Percentiles rank a stretch among this genome's conserved stretches.
phyloP scores from a whole-genome alignment of 2,888 invertebrate species.

The Balanococcus diminutus region DNA sequence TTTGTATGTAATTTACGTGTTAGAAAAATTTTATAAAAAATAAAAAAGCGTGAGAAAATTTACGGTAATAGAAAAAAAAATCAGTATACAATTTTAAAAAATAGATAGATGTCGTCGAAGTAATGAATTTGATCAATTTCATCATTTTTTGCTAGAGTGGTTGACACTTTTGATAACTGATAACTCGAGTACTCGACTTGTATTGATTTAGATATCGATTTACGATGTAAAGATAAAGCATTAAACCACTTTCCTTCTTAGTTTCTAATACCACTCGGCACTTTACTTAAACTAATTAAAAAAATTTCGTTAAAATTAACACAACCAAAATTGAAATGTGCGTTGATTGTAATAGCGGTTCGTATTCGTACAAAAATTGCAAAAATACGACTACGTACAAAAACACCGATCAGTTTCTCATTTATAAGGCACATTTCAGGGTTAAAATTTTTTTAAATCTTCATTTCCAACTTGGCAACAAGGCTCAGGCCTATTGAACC shows the following conservation, averaged over 20 bases:
- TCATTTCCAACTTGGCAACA: neutral
- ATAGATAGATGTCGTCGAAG: neutral
- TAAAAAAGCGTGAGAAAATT: neutral
- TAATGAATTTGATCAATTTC: neutral
- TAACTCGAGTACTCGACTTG: slow-evolving; percentile 2
- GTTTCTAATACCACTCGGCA: neutral
- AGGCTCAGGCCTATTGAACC: neutral
- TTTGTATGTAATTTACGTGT: too few relatives aligned
- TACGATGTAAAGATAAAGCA: neutral
- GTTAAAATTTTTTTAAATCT: neutral
- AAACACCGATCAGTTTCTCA: neutral
- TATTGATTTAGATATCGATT: neutral
- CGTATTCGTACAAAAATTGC: neutral
- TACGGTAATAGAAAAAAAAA: neutral
- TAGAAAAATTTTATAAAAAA: neutral
- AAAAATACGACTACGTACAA: too few relatives aligned
- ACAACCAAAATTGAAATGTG: slow-evolving; percentile 43
- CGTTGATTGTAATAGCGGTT: neutral
- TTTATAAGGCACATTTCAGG: neutral
- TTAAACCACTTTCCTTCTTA: neutral
- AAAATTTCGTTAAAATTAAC: slow-evolving; percentile 2
- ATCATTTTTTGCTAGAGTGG: neutral
- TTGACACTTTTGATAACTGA: neutral
- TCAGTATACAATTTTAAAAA: neutral
- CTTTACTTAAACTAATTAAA: neutral